Base-by-base conservation (phyloP, 2,113 vertebrate species). In the Menidia beryllina region DNA sequence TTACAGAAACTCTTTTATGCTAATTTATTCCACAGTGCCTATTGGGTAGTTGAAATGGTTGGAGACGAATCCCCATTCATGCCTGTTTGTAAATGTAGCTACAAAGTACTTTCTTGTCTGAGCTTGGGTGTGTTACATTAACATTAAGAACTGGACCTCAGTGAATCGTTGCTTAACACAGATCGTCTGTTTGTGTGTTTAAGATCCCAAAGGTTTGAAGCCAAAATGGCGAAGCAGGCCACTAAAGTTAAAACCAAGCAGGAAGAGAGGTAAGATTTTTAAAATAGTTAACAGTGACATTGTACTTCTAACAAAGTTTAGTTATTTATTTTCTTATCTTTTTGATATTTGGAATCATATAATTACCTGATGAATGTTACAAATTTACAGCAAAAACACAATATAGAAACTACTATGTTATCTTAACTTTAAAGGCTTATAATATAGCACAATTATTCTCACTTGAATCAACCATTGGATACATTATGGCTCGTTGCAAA, bases 231-330 rank as follows among this genome's bases (percentile, higher is more conserved):
- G 43, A 90, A 91, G 27, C 93, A 96, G 51, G 81, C 75, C 2
- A 92, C 95, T 25, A 95, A 94, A 76, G 87, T 87, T 30, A 91
- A 88, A 53, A 81, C 91, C 23, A 94, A 95, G 63, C 97, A 98
- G 82, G 96, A 97, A 17, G 94, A 97, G 65, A 94, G 97, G 97
- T 97, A 75, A 91, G 91, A 23, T 50, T 30, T 50, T 30, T 15
- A 15, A 0, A 15, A 12, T 34, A 34, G 30, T 2, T n/a, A 15
- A 19, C 17, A 17, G 19, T 11, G 8, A n/a, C 41, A 19, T 45
- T 0, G 41, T 19, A 14, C n/a, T 17, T 45, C 3, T 45, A 41
- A 41, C 39, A 45, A n/a, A 19, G 17, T 45, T 19, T 7, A n/a
- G n/a, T n/a, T 45, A 7, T 6, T 45, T 17, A 19, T 45, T 19